A percentile compares a stretch with the other conserved stretches of the same genome.
Conservation (phyloP, 2,113 vertebrate species). For the Monarcha castaneiventris region DNA sequence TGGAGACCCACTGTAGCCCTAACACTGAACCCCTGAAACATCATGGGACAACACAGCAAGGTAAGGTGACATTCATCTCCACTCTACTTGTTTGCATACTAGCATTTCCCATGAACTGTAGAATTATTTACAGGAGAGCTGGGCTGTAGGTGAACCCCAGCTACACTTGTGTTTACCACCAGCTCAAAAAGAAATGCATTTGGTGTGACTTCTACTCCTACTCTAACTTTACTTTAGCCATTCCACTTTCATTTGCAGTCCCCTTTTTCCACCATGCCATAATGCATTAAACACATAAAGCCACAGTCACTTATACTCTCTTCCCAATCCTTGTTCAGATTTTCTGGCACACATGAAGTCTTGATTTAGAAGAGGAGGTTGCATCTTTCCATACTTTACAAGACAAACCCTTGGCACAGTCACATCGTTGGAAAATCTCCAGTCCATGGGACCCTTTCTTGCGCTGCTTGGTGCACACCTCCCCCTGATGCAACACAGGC, state of each 20-base stretch:
- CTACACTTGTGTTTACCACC: background rate
- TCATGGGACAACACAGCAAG: constrained; percentile 13
- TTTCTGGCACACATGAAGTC: constrained; percentile 96
- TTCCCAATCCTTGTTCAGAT: constrained; percentile 73
- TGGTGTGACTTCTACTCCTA: constrained; percentile 19
- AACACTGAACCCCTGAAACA: constrained; percentile 23
- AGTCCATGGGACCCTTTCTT: constrained; percentile 92
- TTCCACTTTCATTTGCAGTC: constrained; percentile 28
- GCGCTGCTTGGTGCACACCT: constrained; percentile 92
- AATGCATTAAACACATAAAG: constrained; percentile 63
- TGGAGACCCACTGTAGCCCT: background rate
- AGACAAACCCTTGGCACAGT: constrained; percentile 93
- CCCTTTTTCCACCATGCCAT: constrained; percentile 20
- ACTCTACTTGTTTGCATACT: constrained; percentile 19
- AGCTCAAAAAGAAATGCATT: constrained; percentile 36
- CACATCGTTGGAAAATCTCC: constrained; percentile 95
- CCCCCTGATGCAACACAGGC: constrained; percentile 89
- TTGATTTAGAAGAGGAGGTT: constrained; percentile 93
- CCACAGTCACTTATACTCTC: constrained; percentile 45
- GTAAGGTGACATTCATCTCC: constrained; percentile 45
- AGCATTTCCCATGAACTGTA: constrained; percentile 48
- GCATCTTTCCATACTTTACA: constrained; percentile 99
- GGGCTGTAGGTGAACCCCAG: constrained; percentile 20
- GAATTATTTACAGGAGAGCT: constrained; percentile 72
- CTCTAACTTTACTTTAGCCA: background rate